Percentiles rank a stretch among this genome's conserved stretches.
Evolutionary conservation across 2,888 invertebrate genomes (phyloP).

Genomic region (Coelinius sp.): DNA sequence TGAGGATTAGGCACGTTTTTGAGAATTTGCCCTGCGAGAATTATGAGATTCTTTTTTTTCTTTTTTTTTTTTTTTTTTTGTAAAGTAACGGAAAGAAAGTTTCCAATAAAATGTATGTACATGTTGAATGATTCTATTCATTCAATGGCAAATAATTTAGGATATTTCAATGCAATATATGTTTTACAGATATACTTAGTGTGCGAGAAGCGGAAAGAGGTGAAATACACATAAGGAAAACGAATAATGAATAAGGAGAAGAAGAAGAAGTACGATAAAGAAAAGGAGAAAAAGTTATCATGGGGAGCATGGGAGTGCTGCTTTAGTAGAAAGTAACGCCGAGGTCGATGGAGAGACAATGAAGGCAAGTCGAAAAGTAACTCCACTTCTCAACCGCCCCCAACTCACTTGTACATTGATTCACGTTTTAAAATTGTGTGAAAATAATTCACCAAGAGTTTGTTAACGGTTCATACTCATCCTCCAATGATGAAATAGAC

Average conservation of each 20-base stretch:
- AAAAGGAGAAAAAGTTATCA: slow-evolving; percentile 6
- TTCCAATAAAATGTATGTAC: background rate
- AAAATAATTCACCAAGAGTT: background rate
- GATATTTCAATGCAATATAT: background rate
- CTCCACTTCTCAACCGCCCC: slow-evolving; percentile 32
- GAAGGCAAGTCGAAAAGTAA: slow-evolving; percentile 40
- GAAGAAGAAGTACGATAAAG: background rate
- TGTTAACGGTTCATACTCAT: background rate
- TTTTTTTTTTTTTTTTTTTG: too few relatives aligned
- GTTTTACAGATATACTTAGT: background rate
- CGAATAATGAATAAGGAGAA: background rate
- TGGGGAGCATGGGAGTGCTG: slow-evolving; percentile 43
- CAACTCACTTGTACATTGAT: background rate
- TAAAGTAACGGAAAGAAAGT: background rate
- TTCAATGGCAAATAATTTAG: background rate
- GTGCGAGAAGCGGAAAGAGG: background rate
- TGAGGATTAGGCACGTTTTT: too few relatives aligned
- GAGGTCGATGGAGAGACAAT: slow-evolving; percentile 42
- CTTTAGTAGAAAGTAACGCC: slow-evolving; percentile 53
- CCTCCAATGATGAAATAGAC: background rate
- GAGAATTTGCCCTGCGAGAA: too few relatives aligned
- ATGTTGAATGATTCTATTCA: background rate
- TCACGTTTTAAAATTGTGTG: background rate
- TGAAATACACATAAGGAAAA: background rate
- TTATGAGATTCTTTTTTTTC: too few relatives aligned